Evolutionary conservation across 1,140 invertebrate species (phyloP).

Genomic region (Drosophila trapezifrons): DNA sequence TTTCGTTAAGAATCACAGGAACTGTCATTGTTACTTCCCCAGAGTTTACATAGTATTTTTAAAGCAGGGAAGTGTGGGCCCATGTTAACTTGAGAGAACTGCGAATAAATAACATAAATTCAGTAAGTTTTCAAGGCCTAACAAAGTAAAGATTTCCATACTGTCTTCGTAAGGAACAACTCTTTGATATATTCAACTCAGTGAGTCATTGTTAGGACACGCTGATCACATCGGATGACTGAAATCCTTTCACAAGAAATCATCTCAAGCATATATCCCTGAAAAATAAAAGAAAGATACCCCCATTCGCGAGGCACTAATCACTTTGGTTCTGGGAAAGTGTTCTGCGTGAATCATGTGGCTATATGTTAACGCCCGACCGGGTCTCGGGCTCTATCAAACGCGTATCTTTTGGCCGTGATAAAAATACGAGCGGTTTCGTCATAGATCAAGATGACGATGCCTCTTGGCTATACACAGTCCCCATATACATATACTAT

Average conservation of each 20-base stretch:
- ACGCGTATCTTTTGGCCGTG: conserved; percentile 32
- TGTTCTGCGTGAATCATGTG: conserved; percentile 39
- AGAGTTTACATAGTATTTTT: background rate
- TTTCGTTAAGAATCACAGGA: conserved; percentile 2
- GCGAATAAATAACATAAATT: too few relatives aligned
- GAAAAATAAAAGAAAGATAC: background rate
- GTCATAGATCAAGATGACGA: conserved; percentile 51
- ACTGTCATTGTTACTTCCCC: conserved; percentile 5
- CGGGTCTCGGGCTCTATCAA: conserved; percentile 21
- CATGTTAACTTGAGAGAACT: too few relatives aligned
- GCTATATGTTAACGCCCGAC: conserved; percentile 18
- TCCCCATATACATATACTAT: background rate
- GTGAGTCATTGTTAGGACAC: conserved; percentile 10
- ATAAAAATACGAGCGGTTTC: conserved; percentile 61
- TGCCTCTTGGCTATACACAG: conserved; percentile 8
- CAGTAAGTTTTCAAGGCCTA: too few relatives aligned
- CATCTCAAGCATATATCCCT: background rate
- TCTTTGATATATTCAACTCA: background rate
- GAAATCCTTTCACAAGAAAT: conserved; percentile 1
- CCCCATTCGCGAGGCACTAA: conserved; percentile 26
- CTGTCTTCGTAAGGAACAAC: background rate
- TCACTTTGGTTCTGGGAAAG: conserved; percentile 40
- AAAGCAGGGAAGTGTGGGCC: too few relatives aligned
- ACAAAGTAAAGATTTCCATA: too few relatives aligned
- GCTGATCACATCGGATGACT: background rate